A percentile compares a stretch with the other conserved stretches of the same genome.
Evolutionary conservation across 35 echinoderm and acorn worm species (phyloP).

Genomic region (Lytechinus pictus): DNA sequence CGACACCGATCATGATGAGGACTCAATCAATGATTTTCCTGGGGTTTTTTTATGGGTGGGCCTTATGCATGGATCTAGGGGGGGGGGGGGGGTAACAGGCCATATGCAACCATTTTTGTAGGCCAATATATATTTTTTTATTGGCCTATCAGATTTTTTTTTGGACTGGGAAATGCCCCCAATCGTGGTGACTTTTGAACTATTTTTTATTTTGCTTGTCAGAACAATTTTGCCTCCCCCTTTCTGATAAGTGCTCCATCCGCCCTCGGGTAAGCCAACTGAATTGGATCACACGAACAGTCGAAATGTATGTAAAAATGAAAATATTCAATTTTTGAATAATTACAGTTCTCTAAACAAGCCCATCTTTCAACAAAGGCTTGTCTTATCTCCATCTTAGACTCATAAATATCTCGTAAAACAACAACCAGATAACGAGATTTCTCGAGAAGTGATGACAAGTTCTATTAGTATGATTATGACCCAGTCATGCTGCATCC

Average conservation of each 20-base stretch:
- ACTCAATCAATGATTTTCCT: no score
- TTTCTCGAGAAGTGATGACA: neutral
- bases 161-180: neutral
- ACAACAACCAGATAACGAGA: neutral
- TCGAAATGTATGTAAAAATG: neutral
- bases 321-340: neutral
- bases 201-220: neutral
- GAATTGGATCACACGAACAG: no score
- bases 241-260: neutral
- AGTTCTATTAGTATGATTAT: neutral
- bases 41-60: no score
- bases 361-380: neutral
- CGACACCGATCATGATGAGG: no score
- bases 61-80: no score
- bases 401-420: neutral
- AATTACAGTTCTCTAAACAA: neutral
- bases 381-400: neutral
- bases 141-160: no score
- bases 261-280: no score
- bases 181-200: neutral
- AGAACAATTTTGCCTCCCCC: neutral
- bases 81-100: no score
- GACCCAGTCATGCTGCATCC: neutral
- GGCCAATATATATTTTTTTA: no score
- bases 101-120: no score